Evolutionary conservation across 2,888 invertebrate genomes (phyloP), one percentile per base, ranked within the genome.

Genomic region (Tipula lateralis): DNA sequence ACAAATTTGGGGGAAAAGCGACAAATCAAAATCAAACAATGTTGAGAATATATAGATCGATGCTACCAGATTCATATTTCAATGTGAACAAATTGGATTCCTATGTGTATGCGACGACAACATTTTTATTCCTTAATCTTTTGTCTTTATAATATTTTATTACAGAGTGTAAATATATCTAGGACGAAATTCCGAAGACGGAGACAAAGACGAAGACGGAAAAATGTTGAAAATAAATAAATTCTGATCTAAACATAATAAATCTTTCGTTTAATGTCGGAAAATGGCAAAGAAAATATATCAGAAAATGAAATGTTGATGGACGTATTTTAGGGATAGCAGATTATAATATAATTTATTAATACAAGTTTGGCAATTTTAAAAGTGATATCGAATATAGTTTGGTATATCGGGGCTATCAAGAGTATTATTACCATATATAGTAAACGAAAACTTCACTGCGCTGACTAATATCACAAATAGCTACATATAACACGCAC

Each of bases 171-270:
- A 32, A 36, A n/a, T n/a, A n/a, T n/a, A n/a, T n/a, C n/a, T n/a
- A n/a, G n/a, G n/a, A n/a, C n/a, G n/a, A n/a, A n/a, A n/a, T n/a
- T n/a, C 36, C 12, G 12, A 36, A 36, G 13, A 44, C 44, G 66
- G n/a, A n/a, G n/a, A 66, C 66, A 66, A 24, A 66, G 66, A 66
- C 66, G 24, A 66, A 66, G 66, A 66, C 66, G 66, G 24, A 19
- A 24, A 66, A 66, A 66, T 66, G 66, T 66, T 66, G 66, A 66
- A 66, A 66, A 66, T 66, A 66, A 66, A 66, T 66, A 66, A 66
- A 66, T 66, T 24, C 66, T 66, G 66, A 66, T 66, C 19, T 24
- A 66, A 66, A 66, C 24, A 9, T 66, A 66, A 66, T 66, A 66
- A 66, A 66, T 66, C 66, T 66, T 24, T 66, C 9, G 66, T 19